These are phyloP conservation scores for Globia sparganii DNA, from an alignment of 2,888 invertebrate species.

Conservation along the genomic window DNA sequence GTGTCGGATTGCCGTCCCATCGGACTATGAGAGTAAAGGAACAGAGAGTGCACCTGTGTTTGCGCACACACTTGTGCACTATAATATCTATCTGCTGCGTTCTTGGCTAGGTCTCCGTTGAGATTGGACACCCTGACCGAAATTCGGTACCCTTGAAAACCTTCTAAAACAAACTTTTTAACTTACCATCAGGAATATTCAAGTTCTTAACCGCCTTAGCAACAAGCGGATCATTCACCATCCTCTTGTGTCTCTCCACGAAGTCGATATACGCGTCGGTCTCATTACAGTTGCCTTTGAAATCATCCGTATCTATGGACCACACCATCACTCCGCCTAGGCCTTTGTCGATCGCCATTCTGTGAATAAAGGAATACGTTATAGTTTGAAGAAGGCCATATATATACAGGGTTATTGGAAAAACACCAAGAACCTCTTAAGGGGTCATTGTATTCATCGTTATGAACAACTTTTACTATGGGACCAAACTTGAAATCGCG, in stretches of 20 bases:
- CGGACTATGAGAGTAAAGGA: neutral
- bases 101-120: neutral
- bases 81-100: neutral
- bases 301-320: conserved; percentile 97
- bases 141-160: neutral
- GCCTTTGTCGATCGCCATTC: conserved; percentile 91
- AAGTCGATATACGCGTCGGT: conserved; percentile 88
- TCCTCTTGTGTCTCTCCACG: conserved; percentile 74
- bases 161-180: neutral
- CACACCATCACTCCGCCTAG: conserved; percentile 96
- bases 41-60: neutral
- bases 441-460: too few species aligned
- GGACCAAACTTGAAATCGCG: too few species aligned
- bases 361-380: too few species aligned
- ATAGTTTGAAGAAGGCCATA: too few species aligned
- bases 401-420: too few species aligned
- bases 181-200: conserved; percentile 82
- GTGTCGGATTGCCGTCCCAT: neutral
- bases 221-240: conserved; percentile 79
- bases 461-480: too few species aligned
- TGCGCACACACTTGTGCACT: neutral
- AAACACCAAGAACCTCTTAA: too few species aligned
- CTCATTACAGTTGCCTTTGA: conserved; percentile 92
- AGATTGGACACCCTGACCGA: neutral
- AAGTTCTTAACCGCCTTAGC: conserved; percentile 78